Evolutionary conservation across 1,140 invertebrate species (phyloP), one percentile per base, ranked within the genome.

Genomic region (Drosophila triauraria): DNA sequence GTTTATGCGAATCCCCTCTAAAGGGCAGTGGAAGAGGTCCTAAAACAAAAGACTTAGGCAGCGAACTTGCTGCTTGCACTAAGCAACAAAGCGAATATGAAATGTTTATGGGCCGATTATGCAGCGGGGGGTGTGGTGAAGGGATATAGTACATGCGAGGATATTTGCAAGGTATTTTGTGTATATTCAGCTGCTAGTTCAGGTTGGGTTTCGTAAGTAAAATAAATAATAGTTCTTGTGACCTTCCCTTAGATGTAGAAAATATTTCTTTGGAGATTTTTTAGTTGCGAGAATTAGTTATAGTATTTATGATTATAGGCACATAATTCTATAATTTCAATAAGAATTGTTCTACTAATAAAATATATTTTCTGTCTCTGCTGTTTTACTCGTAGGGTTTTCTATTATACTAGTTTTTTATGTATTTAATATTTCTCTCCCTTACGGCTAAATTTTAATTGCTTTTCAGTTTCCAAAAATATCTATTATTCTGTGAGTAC

Each of bases 1-100:
- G 75, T 62, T 81, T 75, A 84, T 69, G 38, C 70, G 82, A 79
- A 69, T 75, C 65, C 6, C 23, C 23, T 53, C 50, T 70, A 44
- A 60, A 50, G 17, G 27, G 43, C 50, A 46, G 32, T 67, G 61
- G 27, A 50, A 23, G 42, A 40, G 51, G 43, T 50, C 25, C 17
- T 43, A 9, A 77, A 87, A 88, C 80, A 88, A 88, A 88, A 87
- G 83, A 91, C 83, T 91, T 78, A 71, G 65, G 62, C 68, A 70
- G 80, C 76, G 59, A 82, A 91, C 86, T 83, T 62, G 56, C 42
- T 61, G 32, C 43, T 15, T n/a, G 23, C 42, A 32, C 2, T 35
- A 30, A 6, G 38, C 48, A 43, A 77, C 25, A 77, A 68, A 25
- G 42, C 17, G 30, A 44, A 75, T 44, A 51, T 46, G 40, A 51